Base-by-base conservation (phyloP, 2,797 vertebrate species). In the Mionectes olivaceus region DNA sequence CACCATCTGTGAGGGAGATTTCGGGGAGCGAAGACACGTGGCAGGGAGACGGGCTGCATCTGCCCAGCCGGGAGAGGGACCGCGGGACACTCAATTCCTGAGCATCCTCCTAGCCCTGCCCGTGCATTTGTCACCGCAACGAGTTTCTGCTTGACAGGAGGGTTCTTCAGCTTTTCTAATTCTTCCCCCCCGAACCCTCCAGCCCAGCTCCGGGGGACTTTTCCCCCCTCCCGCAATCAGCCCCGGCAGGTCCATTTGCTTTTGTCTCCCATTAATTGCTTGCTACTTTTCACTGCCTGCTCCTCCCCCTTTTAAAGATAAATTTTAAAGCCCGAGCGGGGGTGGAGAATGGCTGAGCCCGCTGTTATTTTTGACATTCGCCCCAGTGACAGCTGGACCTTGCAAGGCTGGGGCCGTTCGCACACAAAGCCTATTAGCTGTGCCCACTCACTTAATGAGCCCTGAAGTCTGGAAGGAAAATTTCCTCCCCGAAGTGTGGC, bases 401-500 rank as follows among this genome's bases (percentile, higher is more conserved):
- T 98, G 98, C 98, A 50, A 98, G 98, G 97, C 98, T 97, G 96
- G 97, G 97, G 95, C 95, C 87, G 98, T 98, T 95, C 94, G 70
- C 97, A 94, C 98, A 98, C 98, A 99, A 99, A 99, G 98, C 98
- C 98, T 98, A 99, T 99, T 99, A 99, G 98, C 98, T 98, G 98
- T 98, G 98, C 98, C 98, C 96, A 97, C 98, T 98, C 98, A 98
- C 98, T 98, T 98, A 98, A 98, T 98, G 98, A 98, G 97, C 97
- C 98, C 98, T 96, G 95, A 98, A 98, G 98, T 98, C 98, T 98
- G 97, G 97, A 98, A 98, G 98, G 98, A 97, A 97, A 98, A 94
- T 98, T 99, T 98, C 98, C 99, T 98, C 98, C 99, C 99, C 97
- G 98, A 99, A 99, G 99, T 99, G 99, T 99, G 99, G 98, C 98